These are phyloP conservation scores for Micoletzkya japonica DNA, from an alignment of 2,888 invertebrate genomes.

Conservation along the genomic window DNA sequence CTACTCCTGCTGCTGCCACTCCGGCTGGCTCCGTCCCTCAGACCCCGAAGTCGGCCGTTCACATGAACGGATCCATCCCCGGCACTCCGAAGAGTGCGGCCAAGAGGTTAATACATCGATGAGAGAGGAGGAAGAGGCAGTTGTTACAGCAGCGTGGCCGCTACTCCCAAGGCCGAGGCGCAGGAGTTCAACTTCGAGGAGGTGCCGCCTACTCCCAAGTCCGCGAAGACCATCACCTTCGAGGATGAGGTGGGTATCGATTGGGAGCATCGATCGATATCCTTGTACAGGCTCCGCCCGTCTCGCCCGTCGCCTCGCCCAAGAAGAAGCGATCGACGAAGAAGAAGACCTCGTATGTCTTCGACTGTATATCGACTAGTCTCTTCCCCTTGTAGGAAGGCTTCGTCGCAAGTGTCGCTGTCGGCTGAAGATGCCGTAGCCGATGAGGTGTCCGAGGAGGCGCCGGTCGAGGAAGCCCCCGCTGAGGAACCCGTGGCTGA, in stretches of 20 bases:
- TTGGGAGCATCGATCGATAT: neutral
- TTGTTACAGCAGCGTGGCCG: conserved; percentile 27
- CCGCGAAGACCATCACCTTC: conserved; percentile 29
- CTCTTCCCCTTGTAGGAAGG: neutral
- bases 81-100: conserved; percentile 37
- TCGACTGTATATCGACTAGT: neutral
- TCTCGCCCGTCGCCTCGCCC: conserved; percentile 12
- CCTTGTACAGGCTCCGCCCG: conserved; percentile 4
- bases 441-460: conserved; percentile 35
- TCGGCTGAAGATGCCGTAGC: conserved; percentile 35
- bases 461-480: conserved; percentile 32
- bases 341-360: conserved; percentile 38
- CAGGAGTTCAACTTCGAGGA: conserved; percentile 51
- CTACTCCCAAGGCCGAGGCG: conserved; percentile 39
- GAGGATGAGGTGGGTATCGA: conserved; percentile 14
- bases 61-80: conserved; percentile 43
- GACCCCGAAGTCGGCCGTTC: conserved; percentile 27
- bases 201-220: conserved; percentile 49
- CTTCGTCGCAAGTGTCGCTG: too few species aligned
- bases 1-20: conserved; percentile 34
- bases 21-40: conserved; percentile 26
- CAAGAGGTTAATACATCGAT: neutral
- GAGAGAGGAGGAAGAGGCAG: neutral
- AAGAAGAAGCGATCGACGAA: too few species aligned
- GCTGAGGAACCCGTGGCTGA: conserved; percentile 33